Evolutionary conservation across 2,888 invertebrate genomes (phyloP), one percentile per base, ranked within the genome.

Genomic region (Orthosia cruda): DNA sequence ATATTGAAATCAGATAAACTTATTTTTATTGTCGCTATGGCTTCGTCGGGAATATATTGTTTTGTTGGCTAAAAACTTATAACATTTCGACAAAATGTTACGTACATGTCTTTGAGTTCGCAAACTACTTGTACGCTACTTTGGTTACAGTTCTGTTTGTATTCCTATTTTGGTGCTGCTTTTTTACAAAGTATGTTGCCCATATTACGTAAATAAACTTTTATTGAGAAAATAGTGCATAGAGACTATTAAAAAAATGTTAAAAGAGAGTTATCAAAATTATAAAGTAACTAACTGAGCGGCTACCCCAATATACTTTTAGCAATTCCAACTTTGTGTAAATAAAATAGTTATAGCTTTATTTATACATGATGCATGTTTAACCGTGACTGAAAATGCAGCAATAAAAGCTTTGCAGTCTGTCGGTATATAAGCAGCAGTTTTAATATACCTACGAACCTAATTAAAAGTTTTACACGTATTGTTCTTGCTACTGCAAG

Each of bases 1-100:
- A 90, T 89, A 90, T 89, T 89, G 89, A 90, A 90, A 88, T 89
- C 84, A 84, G 80, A 89, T 89, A 87, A 88, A 88, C 78, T 85
- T 80, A 83, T 85, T 89, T 89, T 88, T 88, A 89, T 86, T 84
- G 81, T 86, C 75, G 79, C 81, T 80, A 81, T 80, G 81, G 77
- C 82, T 80, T 83, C 69, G 69, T 63, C 72, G 72, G 77, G 84
- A 80, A 83, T 85, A 89, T 87, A 87, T 86, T 86, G 88, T 85
- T 74, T 72, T 86, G 81, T 88, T 86, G 72, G 83, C 77, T 80
- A 83, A 81, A 84, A 83, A 84, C 84, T 88, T 84, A 78, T 80
- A 80, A 84, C 85, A 86, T 88, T 89, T 78, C 70, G 78, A 72
- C 84, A 87, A 87, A 87, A 88, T 88, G 85, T 77, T 87, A 73